Percentiles rank a stretch among this genome's conserved stretches.
phyloP scores from a whole-genome alignment of 37 sponge, comb jelly and placozoan genomes.

The Spongilla lacustris region DNA sequence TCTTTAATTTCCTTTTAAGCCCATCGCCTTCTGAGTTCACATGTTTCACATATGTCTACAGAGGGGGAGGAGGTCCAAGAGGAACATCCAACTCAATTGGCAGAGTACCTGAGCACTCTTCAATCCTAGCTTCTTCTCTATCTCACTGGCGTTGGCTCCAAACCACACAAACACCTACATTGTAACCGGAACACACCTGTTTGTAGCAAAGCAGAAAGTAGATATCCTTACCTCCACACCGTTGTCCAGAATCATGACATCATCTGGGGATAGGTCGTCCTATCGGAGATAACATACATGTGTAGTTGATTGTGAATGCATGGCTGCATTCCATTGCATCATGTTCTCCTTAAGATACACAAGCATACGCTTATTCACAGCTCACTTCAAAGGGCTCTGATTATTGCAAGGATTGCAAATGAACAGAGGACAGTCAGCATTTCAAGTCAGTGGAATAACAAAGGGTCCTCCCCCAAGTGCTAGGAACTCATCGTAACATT shows the following conservation, averaged over 20 bases:
- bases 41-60: slow-evolving; percentile 83
- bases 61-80: neutral
- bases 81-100: neutral
- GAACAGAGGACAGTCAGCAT: too few relatives aligned
- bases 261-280: slow-evolving; percentile 92
- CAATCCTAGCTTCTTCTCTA: slow-evolving; percentile 90
- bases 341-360: too few relatives aligned
- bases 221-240: slow-evolving; percentile 70
- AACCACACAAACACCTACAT: slow-evolving; percentile 92
- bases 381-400: too few relatives aligned
- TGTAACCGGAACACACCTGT: neutral
- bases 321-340: too few relatives aligned
- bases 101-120: slow-evolving; percentile 89
- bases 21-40: slow-evolving; percentile 37
- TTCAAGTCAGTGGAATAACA: too few relatives aligned
- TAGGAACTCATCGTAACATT: too few relatives aligned
- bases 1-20: slow-evolving; percentile 56
- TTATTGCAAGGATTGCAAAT: too few relatives aligned
- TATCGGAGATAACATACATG: slow-evolving; percentile 10
- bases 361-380: too few relatives aligned
- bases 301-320: too few relatives aligned
- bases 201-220: neutral
- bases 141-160: slow-evolving; percentile 82
- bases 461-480: too few relatives aligned
- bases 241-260: slow-evolving; percentile 95